Base-by-base conservation (phyloP, 23 tunicate genomes). In the Trididemnum clinides region DNA sequence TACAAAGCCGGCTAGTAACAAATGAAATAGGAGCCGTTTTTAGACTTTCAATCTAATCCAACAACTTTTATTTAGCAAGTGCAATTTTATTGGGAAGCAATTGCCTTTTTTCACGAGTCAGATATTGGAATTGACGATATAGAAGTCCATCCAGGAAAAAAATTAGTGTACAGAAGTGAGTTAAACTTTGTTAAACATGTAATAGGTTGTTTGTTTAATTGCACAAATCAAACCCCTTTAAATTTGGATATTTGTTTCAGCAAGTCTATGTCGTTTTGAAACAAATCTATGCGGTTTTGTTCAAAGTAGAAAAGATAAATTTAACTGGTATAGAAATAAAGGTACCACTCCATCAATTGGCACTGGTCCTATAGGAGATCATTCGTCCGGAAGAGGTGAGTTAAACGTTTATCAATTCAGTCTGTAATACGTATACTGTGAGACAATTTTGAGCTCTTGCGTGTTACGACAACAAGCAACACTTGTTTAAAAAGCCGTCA, bases 291-390 rank as follows among this genome's bases (percentile, higher is more conserved):
- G 95, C 51, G 90, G 88, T 6, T 94, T 93, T 90, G 36, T 31
- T 26, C 98, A 94, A 74, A 70, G 72, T 0, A 81, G 54, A 1
- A 31, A 26, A 0, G 98, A 94, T 78, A 84, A 84, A 27, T 94
- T 94, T 39, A 86, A 94, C 49, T 94, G 98, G 98, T 33, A 51
- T 7, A 32, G 33, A 15, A 59, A 54, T 33, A 64, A 39, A 0
- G 89, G 92, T 21, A 19, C 72, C 1, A 97, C 99, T 0, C 97
- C 97, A 65, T 86, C 92, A 33, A 90, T 85, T 44, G 84, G 90
- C n/a, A 97, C 99, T 2, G 99, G 99, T 1, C 99, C 99, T 0
- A 20, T 69, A 4, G 85, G 82, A 22, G 99, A 97, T 66, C 99
- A 92, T 87, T 88, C 99, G 0, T 72, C 85, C 34, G 85, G 80